Percentiles rank a stretch among this genome's conserved stretches.
Conservation (phyloP, 2,888 invertebrate species). For the Acronicta alni region DNA sequence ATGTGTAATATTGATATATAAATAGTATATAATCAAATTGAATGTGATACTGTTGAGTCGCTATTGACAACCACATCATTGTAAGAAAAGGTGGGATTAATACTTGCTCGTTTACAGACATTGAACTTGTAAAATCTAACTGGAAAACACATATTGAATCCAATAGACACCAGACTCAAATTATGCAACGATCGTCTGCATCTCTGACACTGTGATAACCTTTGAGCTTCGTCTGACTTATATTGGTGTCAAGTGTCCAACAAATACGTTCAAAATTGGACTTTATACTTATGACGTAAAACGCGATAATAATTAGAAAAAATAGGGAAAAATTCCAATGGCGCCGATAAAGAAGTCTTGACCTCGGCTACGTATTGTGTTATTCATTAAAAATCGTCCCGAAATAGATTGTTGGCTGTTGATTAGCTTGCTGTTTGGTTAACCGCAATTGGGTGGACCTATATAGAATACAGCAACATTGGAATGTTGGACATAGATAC, state of each 20-base stretch:
- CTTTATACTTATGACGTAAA: constrained; percentile 38
- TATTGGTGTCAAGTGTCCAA: constrained; percentile 41
- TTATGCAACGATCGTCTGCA: constrained; percentile 53
- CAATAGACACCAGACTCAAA: constrained; percentile 41
- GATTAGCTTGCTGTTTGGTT: constrained; percentile 6
- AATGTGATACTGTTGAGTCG: too few relatives aligned
- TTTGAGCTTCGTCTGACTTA: constrained; percentile 46
- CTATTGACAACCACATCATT: too few relatives aligned
- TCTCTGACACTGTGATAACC: constrained; percentile 48
- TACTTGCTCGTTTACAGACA: constrained; percentile 1
- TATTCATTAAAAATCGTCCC: constrained; percentile 11
- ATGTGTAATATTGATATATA: too few relatives aligned
- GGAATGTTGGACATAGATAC: too few relatives aligned
- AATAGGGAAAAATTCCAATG: constrained; percentile 40
- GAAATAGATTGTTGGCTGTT: constrained; percentile 10
- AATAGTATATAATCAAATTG: too few relatives aligned
- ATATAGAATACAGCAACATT: not conserved
- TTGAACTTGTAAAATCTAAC: constrained; percentile 8
- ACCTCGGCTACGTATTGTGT: constrained; percentile 9
- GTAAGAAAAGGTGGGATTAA: too few relatives aligned
- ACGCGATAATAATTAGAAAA: constrained; percentile 26
- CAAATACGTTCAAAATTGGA: constrained; percentile 31
- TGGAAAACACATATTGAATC: constrained; percentile 18
- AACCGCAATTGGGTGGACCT: not conserved
- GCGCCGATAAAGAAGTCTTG: constrained; percentile 10